phyloP scores from a whole-genome alignment of 1,140 invertebrate species.

The Drosophila nannoptera region DNA sequence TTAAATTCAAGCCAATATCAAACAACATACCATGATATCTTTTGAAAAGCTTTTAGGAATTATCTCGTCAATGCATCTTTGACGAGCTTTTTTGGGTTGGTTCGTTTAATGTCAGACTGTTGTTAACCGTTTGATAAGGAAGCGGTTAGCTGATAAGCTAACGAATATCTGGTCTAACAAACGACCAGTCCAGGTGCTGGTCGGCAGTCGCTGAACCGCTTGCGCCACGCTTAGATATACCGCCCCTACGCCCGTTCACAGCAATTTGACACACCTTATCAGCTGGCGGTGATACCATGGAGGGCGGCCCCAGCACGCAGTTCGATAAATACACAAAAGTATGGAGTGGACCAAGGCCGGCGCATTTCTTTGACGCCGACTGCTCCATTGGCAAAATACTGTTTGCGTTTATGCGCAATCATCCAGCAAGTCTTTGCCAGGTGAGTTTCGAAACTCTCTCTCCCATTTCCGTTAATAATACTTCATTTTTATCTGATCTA shows the following conservation, averaged over 20 bases:
- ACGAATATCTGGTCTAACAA: conserved; percentile 8
- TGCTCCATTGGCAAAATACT: conserved; percentile 77
- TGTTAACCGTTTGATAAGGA: conserved; percentile 47
- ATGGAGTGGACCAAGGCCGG: conserved; percentile 74
- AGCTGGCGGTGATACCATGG: conserved; percentile 55
- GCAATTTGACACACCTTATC: conserved; percentile 49
- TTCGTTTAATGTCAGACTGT: conserved; percentile 49
- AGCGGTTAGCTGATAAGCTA: conserved; percentile 56
- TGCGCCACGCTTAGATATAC: conserved; percentile 41
- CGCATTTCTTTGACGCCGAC: conserved; percentile 71
- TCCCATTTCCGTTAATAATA: neutral
- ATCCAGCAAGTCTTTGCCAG: conserved; percentile 71
- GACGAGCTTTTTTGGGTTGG: conserved; percentile 6
- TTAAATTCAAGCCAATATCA: conserved; percentile 8
- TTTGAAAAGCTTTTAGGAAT: conserved; percentile 24
- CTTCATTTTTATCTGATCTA: neutral
- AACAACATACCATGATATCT: conserved; percentile 14
- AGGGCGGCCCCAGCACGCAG: conserved; percentile 60
- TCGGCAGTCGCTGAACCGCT: conserved; percentile 52
- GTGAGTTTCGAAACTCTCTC: conserved; percentile 18
- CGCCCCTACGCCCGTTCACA: neutral
- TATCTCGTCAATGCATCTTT: conserved; percentile 28
- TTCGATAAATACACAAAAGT: conserved; percentile 78
- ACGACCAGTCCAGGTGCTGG: conserved; percentile 11
- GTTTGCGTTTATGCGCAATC: conserved; percentile 73